These are phyloP conservation scores for Halichondria panicea DNA, from an alignment of 37 sponge, comb jelly and placozoan species.

Conservation along the genomic window DNA sequence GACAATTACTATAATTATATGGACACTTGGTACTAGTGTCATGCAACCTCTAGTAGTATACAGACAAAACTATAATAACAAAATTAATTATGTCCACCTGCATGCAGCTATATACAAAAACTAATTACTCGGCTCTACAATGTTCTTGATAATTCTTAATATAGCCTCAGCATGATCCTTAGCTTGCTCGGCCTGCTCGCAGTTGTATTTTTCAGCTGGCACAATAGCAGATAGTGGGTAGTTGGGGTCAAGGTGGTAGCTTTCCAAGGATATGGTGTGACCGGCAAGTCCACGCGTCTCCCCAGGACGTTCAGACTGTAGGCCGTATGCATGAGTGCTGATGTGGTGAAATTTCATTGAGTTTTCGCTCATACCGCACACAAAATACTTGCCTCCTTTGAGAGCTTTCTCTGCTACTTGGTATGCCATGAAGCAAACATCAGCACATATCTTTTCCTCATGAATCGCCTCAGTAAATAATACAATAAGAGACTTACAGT, in stretches of 20 bases:
- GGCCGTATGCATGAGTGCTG: slow-evolving; percentile 15
- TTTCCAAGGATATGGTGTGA: slow-evolving; percentile 15
- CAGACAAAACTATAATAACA: too few relatives aligned
- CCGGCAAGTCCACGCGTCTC: slow-evolving; percentile 9
- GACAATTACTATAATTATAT: too few relatives aligned
- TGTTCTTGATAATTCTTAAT: slow-evolving; percentile 13
- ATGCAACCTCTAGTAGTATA: too few relatives aligned
- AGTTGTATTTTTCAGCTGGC: slow-evolving; percentile 18
- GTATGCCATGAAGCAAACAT: slow-evolving; percentile 64
- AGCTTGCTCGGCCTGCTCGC: slow-evolving; percentile 18
- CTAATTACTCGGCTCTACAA: too few relatives aligned
- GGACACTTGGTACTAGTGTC: too few relatives aligned
- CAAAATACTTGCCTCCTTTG: slow-evolving; percentile 48
- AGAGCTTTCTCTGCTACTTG: slow-evolving; percentile 72
- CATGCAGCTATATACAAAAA: too few relatives aligned
- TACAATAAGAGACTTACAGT: slow-evolving; percentile 12
- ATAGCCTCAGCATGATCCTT: slow-evolving; percentile 28
- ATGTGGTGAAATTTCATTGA: slow-evolving; percentile 9
- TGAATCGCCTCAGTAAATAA: too few relatives aligned
- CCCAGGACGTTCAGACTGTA: slow-evolving; percentile 8
- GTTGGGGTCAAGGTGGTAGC: slow-evolving; percentile 35
- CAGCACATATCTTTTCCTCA: slow-evolving; percentile 6
- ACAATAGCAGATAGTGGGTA: slow-evolving; percentile 21
- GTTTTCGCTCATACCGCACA: slow-evolving; percentile 41
- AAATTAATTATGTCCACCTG: too few relatives aligned